Evolutionary conservation across 2,888 invertebrate genomes (phyloP).

Genomic region (Tinea trinotella): DNA sequence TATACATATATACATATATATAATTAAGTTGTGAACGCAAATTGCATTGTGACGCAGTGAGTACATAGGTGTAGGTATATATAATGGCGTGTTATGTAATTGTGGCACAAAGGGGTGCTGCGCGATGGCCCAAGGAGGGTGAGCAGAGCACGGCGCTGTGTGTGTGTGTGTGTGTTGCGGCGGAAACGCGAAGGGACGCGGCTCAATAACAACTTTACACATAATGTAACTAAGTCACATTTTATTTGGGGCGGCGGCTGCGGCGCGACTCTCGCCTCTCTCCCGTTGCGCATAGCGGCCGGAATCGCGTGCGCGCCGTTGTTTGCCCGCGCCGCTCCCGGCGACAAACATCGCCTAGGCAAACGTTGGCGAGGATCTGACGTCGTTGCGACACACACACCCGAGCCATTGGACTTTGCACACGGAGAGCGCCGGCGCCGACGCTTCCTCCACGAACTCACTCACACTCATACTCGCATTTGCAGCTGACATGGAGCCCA

Average conservation of each 20-base stretch:
- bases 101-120: not conserved
- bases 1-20: too few relatives aligned
- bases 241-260: not conserved
- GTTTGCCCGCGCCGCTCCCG: not conserved
- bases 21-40: too few relatives aligned
- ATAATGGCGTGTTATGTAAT: not conserved
- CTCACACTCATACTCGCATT: not conserved
- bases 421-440: not conserved
- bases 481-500: slow-evolving; percentile 18
- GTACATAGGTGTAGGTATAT: too few relatives aligned
- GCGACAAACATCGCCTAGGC: not conserved
- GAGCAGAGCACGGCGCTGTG: not conserved
- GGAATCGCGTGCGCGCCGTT: not conserved
- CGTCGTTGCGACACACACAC: too few relatives aligned
- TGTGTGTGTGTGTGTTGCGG: too few relatives aligned
- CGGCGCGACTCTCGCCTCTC: not conserved
- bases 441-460: not conserved
- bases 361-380: not conserved
- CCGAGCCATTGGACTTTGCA: not conserved
- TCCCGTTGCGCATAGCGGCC: not conserved
- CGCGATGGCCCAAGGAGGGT: too few relatives aligned
- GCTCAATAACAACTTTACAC: not conserved
- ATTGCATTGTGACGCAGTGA: too few relatives aligned
- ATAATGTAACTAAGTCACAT: not conserved
- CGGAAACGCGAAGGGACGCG: too few relatives aligned